Conservation (phyloP, 2,797 vertebrate species). For the Bovichtus variegatus region DNA sequence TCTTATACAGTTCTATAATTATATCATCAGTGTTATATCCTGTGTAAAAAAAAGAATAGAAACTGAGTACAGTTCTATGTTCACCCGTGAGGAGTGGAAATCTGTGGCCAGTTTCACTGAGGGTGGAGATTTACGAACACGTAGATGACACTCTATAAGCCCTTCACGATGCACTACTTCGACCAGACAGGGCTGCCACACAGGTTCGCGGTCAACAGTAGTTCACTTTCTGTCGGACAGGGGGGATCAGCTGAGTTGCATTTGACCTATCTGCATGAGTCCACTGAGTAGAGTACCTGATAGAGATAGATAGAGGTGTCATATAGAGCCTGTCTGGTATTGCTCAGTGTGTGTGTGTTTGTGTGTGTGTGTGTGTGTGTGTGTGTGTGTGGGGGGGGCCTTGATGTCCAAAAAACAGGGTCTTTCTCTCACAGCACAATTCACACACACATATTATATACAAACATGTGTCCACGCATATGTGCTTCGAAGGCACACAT, state of each 20-base stretch:
- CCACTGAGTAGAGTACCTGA: constrained; percentile 83
- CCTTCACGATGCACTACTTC: constrained; percentile 74
- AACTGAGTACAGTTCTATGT: constrained; percentile 70
- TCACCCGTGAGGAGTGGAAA: constrained; percentile 67
- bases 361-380: constrained; percentile 34
- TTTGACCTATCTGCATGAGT: constrained; percentile 74
- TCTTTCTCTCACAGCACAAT: constrained; percentile 61
- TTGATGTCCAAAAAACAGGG: constrained; percentile 58
- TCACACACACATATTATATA: constrained; percentile 61
- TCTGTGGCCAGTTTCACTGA: constrained; percentile 74
- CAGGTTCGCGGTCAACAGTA: constrained; percentile 78
- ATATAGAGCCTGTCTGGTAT: constrained; percentile 80
- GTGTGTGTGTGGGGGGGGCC: constrained; percentile 43
- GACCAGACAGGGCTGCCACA: constrained; percentile 79
- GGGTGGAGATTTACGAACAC: constrained; percentile 63
- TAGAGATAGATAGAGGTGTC: constrained; percentile 75
- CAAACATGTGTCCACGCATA: constrained; percentile 61
- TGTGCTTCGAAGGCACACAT: constrained; percentile 71
- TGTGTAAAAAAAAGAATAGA: constrained; percentile 71
- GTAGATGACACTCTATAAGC: constrained; percentile 75
- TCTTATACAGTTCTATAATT: constrained; percentile 70
- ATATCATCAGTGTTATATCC: constrained; percentile 67
- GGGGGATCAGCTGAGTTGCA: constrained; percentile 64
- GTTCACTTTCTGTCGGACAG: constrained; percentile 72
- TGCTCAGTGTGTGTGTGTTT: constrained; percentile 73